Evolutionary conservation across 2,888 invertebrate genomes (phyloP), one percentile per base, ranked within the genome.

Genomic region (Caenorhabditis doughertyi): DNA sequence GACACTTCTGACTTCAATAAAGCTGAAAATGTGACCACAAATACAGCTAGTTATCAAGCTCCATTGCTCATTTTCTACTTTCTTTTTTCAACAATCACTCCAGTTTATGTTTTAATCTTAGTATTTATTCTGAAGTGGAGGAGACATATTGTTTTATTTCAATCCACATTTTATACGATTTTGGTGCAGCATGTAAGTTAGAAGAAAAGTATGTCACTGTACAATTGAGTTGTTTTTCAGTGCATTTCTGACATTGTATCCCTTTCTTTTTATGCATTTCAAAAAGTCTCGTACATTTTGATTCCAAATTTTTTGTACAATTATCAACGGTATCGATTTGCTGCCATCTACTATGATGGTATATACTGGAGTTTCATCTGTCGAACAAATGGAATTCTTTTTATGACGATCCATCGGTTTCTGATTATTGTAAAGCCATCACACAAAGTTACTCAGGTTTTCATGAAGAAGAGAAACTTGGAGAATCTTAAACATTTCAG

Each of bases 161-260:
- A 47, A 23, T 53, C 55, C 7, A 65, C 64, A 23, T 74, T 74
- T 35, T 74, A 74, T 55, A 65, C 65, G 3, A 29, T 74, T 21
- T 29, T 74, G 11, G 18, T 74, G 32, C 74, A 74, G 65, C 74
- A 74, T 65, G 74, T 74, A 8, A 44, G 65, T 64, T 55, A 16
- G 3, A 25, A 25, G 3, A 16, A 27, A 23, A 39, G n/a, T 27
- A 16, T 4, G 7, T 25, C 11, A 27, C n/a, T 35, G n/a, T n/a
- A n/a, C n/a, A n/a, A n/a, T n/a, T n/a, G n/a, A n/a, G n/a, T 7
- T 21, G 1, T 23, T 7, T 60, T 62, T 44, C 42, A 62, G 62
- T n/a, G 13, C 11, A 42, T 62, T 5, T 25, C 62, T 3, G 62
- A 62, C n/a, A 62, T 62, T 44, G n/a, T 25, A 1, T 21, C 53